A percentile compares a stretch with the other conserved stretches of the same genome.
phyloP scores from a whole-genome alignment of 2,797 vertebrate genomes.

The Bufotes viridis region DNA sequence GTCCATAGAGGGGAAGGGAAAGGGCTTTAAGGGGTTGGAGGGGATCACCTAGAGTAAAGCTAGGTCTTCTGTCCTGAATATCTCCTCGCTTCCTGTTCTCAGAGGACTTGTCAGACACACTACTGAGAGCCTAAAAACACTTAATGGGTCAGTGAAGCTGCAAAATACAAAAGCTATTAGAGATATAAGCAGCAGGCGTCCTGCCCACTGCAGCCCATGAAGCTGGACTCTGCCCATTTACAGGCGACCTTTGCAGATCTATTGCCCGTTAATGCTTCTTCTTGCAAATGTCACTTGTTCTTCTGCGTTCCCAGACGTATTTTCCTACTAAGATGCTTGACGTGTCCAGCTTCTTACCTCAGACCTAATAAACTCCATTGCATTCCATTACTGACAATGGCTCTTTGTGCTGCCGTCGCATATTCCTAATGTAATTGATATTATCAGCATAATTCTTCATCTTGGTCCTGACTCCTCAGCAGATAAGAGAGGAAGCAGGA shows the following conservation, averaged over 20 bases:
- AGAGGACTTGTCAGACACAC: conserved; percentile 42
- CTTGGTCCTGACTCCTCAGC: not conserved
- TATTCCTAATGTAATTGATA: not conserved
- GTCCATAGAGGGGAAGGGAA: conserved; percentile 24
- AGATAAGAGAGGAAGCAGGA: conserved; percentile 13
- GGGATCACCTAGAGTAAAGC: not conserved
- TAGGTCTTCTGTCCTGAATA: conserved; percentile 20
- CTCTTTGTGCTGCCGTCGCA: conserved; percentile 1
- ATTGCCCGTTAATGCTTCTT: conserved; percentile 6
- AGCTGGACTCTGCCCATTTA: not conserved
- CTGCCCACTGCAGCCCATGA: not conserved
- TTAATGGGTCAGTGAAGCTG: conserved; percentile 45
- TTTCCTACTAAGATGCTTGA: not conserved
- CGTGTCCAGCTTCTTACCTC: conserved; percentile 8
- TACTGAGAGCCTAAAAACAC: conserved; percentile 33
- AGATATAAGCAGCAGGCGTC: conserved; percentile 19
- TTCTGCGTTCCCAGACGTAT: not conserved
- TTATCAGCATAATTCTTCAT: not conserved
- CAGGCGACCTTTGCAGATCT: conserved; percentile 34
- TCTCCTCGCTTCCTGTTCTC: conserved; percentile 37
- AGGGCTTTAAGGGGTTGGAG: not conserved
- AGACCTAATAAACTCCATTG: conserved; percentile 6
- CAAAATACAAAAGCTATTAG: conserved; percentile 39
- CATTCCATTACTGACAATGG: conserved; percentile 23
- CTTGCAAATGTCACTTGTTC: conserved; percentile 28